Conservation (phyloP, 2,797 vertebrate species). For the Alca torda region DNA sequence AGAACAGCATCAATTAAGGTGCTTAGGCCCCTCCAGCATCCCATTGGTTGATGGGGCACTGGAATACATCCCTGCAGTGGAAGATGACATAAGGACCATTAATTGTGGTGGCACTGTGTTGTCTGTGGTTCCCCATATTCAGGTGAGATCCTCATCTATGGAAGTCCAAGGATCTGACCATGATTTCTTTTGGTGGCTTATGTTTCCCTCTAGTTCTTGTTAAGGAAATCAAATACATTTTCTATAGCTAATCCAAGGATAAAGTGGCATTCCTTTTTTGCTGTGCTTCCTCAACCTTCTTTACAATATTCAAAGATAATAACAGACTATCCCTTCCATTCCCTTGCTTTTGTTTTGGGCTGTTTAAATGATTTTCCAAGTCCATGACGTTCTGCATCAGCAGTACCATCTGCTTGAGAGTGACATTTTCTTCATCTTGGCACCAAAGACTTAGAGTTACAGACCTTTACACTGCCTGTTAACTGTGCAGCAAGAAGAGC, state of each 20-base stretch:
- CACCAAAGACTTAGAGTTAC: neutral
- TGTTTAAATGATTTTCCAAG: slow-evolving; percentile 27
- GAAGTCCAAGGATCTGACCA: neutral
- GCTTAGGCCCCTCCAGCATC: neutral
- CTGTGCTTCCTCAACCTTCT: neutral
- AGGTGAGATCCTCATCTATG: neutral
- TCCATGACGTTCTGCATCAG: slow-evolving; percentile 38
- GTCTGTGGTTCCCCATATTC: neutral
- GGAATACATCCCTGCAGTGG: neutral
- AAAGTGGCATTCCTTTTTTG: neutral
- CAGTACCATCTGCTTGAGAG: slow-evolving; percentile 34
- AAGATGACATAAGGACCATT: neutral
- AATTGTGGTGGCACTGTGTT: neutral
- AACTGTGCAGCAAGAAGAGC: neutral
- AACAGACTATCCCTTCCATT: neutral
- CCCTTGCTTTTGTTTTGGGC: neutral
- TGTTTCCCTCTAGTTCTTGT: neutral
- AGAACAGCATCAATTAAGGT: neutral
- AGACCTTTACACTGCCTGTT: neutral
- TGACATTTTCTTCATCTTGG: slow-evolving; percentile 58
- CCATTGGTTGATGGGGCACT: neutral
- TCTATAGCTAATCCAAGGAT: neutral
- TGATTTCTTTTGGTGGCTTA: neutral
- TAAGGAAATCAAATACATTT: neutral
- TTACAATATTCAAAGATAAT: neutral